Evolutionary conservation across 1,140 invertebrate genomes (phyloP).

Genomic region (Tribolium castaneum): DNA sequence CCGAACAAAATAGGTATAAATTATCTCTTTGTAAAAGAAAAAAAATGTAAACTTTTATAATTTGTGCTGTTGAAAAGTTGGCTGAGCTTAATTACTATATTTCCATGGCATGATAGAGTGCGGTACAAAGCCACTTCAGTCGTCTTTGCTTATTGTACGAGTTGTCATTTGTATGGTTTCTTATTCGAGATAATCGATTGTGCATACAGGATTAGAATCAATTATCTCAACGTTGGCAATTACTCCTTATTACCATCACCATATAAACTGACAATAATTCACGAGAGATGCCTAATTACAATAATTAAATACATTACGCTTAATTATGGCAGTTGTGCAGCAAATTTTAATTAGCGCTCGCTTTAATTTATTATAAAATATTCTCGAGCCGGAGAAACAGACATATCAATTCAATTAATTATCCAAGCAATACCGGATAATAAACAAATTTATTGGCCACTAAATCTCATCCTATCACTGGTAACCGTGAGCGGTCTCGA

Average conservation of each 20-base stretch:
- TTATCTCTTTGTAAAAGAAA: no score
- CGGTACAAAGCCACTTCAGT: neutral
- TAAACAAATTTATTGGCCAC: slow-evolving; percentile 34
- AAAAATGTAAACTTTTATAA: no score
- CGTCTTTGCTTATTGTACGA: neutral
- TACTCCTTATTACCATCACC: slow-evolving; percentile 16
- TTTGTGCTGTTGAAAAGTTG: neutral
- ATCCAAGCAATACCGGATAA: slow-evolving; percentile 32
- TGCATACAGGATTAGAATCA: slow-evolving; percentile 8
- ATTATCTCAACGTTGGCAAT: slow-evolving; percentile 24
- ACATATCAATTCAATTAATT: slow-evolving; percentile 36
- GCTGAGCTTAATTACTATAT: slow-evolving; percentile 4
- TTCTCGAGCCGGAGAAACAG: slow-evolving; percentile 20
- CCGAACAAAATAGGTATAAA: no score
- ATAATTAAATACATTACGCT: slow-evolving; percentile 33
- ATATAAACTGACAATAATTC: slow-evolving; percentile 31
- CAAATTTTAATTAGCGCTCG: slow-evolving; percentile 28
- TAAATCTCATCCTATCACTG: slow-evolving; percentile 31
- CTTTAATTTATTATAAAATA: slow-evolving; percentile 35
- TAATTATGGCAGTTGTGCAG: slow-evolving; percentile 31
- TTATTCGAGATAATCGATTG: neutral
- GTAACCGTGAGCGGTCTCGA: slow-evolving; percentile 43
- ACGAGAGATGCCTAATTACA: slow-evolving; percentile 11
- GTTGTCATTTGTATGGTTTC: neutral
- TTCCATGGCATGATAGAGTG: neutral